Base-by-base conservation (phyloP, 1,140 invertebrate genomes). In the Palaemon carinicauda region DNA sequence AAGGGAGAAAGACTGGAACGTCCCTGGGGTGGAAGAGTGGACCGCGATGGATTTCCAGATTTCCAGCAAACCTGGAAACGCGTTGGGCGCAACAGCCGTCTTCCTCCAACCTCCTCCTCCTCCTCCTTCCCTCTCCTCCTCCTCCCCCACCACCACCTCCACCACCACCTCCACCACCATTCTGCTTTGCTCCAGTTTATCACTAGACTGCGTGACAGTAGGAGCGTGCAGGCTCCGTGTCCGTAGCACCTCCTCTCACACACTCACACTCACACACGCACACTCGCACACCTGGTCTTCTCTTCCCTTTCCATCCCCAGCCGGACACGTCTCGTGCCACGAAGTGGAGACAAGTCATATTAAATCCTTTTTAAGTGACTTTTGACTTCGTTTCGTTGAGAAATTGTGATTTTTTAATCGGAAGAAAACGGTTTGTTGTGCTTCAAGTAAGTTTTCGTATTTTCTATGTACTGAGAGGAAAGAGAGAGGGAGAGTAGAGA, bases 131-230 rank as follows among this genome's bases (percentile, higher is more conserved):
- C 24, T 2, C 56, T 24, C 56, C 56, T 7, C 56, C 24, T 7
- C 24, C 56, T 0, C 56, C 24, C 7, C 56, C 56, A n/a, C 80
- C 41, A 19, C 9, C 65, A 27, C 75, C 65, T 27, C 74, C 21
- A 3, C 24, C 50, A 7, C 79, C 56, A 3, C 21, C 53, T n/a
- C 56, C 79, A n/a, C 79, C 56, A 29, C 79, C 27, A 31, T 33
- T 29, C 29, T 31, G 17, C 24, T 29, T 79, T 53, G n/a, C 82
- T 77, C 73, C 71, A 75, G 71, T 83, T 60, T 83, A 41, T 33
- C 33, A 41, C 52, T 56, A 31, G 29, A 71, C 27, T 52, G 52
- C 82, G 71, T 77, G 71, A 31, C 52, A 71, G 71, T 50, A 60
- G 71, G 71, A 75, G 15, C 71, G 41, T 41, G 41, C 41, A 41